Evolutionary conservation across 2,888 invertebrate genomes (phyloP).

Genomic region (Torymus texanus): DNA sequence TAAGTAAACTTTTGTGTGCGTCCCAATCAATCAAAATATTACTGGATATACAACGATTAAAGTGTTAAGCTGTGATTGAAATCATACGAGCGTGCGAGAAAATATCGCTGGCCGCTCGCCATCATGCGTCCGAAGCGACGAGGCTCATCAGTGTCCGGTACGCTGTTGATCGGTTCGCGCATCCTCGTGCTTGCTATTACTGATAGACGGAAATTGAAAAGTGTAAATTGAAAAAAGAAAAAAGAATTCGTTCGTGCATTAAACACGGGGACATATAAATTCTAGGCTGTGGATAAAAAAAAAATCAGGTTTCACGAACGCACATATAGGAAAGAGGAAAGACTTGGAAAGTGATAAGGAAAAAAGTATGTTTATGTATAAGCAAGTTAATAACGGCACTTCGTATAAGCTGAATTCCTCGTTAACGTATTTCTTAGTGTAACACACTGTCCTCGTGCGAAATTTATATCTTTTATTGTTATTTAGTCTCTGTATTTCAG

Average conservation of each 20-base stretch:
- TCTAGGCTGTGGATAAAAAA: not conserved
- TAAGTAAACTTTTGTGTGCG: too few relatives aligned
- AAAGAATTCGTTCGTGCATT: too few relatives aligned
- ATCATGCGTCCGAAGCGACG: constrained; percentile 45
- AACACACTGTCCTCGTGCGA: not conserved
- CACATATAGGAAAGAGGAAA: not conserved
- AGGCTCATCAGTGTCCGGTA: constrained; percentile 24
- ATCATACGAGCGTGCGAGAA: not conserved
- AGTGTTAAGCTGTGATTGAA: too few relatives aligned
- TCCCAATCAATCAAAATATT: too few relatives aligned
- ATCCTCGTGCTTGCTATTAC: constrained; percentile 26
- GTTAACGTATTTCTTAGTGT: too few relatives aligned
- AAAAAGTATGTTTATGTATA: not conserved
- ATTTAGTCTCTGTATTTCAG: too few relatives aligned
- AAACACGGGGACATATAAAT: too few relatives aligned
- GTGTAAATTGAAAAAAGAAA: constrained; percentile 14
- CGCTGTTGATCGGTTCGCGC: constrained; percentile 29
- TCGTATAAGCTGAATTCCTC: too few relatives aligned
- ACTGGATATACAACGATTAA: too few relatives aligned
- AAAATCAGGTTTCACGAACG: constrained; percentile 37
- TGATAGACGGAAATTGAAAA: constrained; percentile 41
- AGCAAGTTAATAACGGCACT: too few relatives aligned
- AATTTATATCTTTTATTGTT: not conserved
- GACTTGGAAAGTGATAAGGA: not conserved
- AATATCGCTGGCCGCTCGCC: constrained; percentile 45